phyloP scores from a whole-genome alignment of 2,888 invertebrate genomes.

The Zele albiditarsus region DNA sequence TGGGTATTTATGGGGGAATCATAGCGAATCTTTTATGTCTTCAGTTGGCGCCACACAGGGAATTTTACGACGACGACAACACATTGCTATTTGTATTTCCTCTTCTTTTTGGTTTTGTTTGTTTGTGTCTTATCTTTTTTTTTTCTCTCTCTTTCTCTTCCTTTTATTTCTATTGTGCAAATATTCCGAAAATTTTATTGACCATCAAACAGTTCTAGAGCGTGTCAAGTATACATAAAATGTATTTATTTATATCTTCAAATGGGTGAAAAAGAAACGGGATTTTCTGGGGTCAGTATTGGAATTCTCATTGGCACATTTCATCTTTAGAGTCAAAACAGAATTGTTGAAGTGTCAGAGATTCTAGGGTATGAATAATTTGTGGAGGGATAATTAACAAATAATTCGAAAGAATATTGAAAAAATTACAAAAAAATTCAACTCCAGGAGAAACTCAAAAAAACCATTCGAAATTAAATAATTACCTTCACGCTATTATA shows the following conservation, averaged over 20 bases:
- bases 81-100: slow-evolving; percentile 17
- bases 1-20: slow-evolving; percentile 4
- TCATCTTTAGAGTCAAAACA: too few species aligned
- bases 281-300: too few species aligned
- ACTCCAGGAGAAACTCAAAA: background rate
- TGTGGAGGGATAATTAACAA: too few species aligned
- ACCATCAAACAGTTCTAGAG: background rate
- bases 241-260: background rate
- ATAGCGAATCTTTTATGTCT: background rate
- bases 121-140: background rate
- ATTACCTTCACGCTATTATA: background rate
- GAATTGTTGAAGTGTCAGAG: too few species aligned
- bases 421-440: background rate
- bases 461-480: background rate
- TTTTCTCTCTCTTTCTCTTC: background rate
- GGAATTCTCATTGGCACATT: too few species aligned
- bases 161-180: background rate
- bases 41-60: background rate
- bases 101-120: background rate
- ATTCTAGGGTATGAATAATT: too few species aligned
- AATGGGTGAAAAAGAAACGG: too few species aligned
- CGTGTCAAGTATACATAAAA: background rate
- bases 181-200: slow-evolving; percentile 6
- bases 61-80: background rate
- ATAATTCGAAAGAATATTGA: too few species aligned